Conservation (phyloP, 2,113 vertebrate genomes). For the Cyanoliseus patagonus region DNA sequence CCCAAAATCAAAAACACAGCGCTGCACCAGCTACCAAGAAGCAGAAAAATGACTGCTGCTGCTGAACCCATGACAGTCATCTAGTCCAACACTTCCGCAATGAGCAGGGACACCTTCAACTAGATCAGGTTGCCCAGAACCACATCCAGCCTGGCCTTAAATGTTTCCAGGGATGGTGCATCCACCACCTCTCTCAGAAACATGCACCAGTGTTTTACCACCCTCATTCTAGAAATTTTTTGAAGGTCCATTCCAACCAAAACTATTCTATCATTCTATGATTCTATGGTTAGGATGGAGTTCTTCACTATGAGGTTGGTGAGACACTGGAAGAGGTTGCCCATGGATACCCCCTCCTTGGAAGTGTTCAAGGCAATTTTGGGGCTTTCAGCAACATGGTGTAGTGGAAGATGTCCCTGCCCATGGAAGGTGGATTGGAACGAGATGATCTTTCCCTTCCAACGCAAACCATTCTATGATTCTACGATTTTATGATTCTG, state of each 20-base stretch:
- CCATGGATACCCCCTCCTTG: not conserved
- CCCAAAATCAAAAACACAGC: no score
- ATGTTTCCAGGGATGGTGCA: not conserved
- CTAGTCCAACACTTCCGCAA: not conserved
- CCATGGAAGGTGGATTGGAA: not conserved
- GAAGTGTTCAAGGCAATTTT: not conserved
- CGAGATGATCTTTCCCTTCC: not conserved
- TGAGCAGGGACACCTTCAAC: not conserved
- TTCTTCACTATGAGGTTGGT: not conserved
- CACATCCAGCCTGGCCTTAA: not conserved
- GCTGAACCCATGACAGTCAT: not conserved
- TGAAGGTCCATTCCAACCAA: not conserved
- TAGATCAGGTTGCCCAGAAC: not conserved
- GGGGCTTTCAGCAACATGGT: not conserved
- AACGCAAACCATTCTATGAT: not conserved
- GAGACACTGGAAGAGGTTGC: not conserved
- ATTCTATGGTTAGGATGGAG: not conserved
- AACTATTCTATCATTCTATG: not conserved
- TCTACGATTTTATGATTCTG: not conserved
- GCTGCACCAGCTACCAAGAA: no score
- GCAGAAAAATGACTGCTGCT: no score
- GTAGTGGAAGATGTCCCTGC: not conserved
- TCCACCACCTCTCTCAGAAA: not conserved
- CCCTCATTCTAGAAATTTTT: not conserved
- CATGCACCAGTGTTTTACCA: not conserved